These are phyloP conservation scores for Brachionus rubens DNA, from an alignment of 1,140 invertebrate genomes.

Conservation along the genomic window DNA sequence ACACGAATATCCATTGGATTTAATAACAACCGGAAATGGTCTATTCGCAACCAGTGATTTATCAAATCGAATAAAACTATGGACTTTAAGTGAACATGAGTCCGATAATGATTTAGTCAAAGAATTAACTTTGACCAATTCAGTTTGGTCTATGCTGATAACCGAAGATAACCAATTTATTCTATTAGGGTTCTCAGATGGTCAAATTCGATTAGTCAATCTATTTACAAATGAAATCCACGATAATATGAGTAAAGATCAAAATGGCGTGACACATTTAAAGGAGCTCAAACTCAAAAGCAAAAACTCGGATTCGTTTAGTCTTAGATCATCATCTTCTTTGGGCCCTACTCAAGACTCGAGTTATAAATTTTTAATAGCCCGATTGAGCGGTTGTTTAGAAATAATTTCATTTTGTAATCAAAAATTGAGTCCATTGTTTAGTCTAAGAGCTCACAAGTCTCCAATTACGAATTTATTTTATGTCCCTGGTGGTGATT, in stretches of 20 bases:
- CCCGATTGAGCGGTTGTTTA: background rate
- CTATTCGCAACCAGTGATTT: conserved; percentile 16
- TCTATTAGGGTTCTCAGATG: conserved; percentile 7
- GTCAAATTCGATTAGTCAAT: background rate
- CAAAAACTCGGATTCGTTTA: background rate
- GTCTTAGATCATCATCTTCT: too few relatives aligned
- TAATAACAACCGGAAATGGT: background rate
- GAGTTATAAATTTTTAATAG: conserved; percentile 9
- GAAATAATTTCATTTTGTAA: background rate
- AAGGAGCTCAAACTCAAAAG: background rate
- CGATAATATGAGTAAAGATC: background rate
- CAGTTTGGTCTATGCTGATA: conserved; percentile 17
- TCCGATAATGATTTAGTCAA: background rate
- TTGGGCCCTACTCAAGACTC: too few relatives aligned
- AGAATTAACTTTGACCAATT: background rate
- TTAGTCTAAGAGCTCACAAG: background rate
- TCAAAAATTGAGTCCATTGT: background rate
- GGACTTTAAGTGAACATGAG: background rate
- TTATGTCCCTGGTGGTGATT: conserved; percentile 12
- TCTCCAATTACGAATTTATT: conserved; percentile 6
- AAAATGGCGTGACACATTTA: background rate
- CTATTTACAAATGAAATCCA: background rate
- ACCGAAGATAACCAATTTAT: conserved; percentile 7
- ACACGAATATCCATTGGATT: conserved; percentile 22
- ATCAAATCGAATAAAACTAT: conserved; percentile 12